A percentile compares a stretch with the other conserved stretches of the same genome.
These are phyloP conservation scores for Spodoptera littoralis DNA, from an alignment of 2,888 invertebrate genomes.

Conservation along the genomic window DNA sequence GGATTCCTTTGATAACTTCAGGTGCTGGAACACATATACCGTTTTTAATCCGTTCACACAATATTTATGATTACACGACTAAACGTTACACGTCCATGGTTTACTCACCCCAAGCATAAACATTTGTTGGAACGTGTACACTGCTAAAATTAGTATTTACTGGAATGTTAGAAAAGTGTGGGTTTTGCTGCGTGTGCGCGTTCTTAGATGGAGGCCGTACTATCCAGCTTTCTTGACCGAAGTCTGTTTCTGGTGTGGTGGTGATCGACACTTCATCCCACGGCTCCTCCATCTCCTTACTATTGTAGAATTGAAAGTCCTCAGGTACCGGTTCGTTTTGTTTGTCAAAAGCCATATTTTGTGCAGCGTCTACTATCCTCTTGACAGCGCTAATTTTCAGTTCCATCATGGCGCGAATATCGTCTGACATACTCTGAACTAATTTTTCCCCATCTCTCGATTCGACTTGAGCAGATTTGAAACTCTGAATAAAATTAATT, in stretches of 20 bases:
- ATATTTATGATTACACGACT: constrained; percentile 25
- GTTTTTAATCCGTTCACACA: constrained; percentile 26
- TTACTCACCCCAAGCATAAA: constrained; percentile 94
- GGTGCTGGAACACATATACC: constrained; percentile 88
- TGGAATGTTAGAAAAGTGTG: constrained; percentile 93
- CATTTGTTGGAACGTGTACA: constrained; percentile 98
- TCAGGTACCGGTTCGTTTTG: constrained; percentile 87
- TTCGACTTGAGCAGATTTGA: constrained; percentile 93
- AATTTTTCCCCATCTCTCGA: constrained; percentile 93
- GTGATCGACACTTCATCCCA: constrained; percentile 84
- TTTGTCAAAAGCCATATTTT: constrained; percentile 92
- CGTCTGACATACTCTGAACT: constrained; percentile 94
- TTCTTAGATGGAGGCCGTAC: constrained; percentile 88
- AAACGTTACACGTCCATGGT: constrained; percentile 10
- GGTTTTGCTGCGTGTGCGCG: constrained; percentile 91
- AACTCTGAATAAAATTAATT: constrained; percentile 89
- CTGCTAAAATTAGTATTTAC: constrained; percentile 95
- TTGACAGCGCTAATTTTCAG: constrained; percentile 96
- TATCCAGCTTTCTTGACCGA: constrained; percentile 85
- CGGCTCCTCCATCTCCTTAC: constrained; percentile 91
- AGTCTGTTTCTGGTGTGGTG: constrained; percentile 87
- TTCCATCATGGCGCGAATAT: constrained; percentile 96
- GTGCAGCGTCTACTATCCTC: constrained; percentile 96
- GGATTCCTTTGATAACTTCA: constrained; percentile 96
- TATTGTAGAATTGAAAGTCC: constrained; percentile 91